Base-by-base conservation (phyloP, 2,113 vertebrate species). In the Stegastes partitus region DNA sequence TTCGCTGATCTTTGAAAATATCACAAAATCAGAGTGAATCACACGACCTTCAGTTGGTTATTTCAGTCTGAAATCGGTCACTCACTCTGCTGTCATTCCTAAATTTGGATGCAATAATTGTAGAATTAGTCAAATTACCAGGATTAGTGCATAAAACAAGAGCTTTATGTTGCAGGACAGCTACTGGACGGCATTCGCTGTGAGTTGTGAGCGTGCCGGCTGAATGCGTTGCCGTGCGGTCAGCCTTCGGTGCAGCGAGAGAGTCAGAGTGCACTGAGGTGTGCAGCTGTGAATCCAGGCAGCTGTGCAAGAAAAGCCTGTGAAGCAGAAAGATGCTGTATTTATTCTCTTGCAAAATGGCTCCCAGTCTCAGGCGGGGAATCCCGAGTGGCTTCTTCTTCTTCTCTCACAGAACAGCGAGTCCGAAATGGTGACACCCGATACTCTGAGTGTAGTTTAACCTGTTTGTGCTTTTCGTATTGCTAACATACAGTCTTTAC, bases 311-410 rank as follows among this genome's bases (percentile, higher is more conserved):
- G 56, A 79, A 77, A 81, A 58, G 16, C 2, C 68, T 56, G 57
- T 74, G 81, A 82, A 75, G 74, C 80, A 89, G 70, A 84, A 85
- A 86, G 62, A 86, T 57, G 64, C 75, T 68, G 72, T 81, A 68
- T 87, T 75, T 67, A 34, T 34, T 34, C 31, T 66, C 47, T 68
- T 83, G 82, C 74, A 83, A 88, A 91, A 89, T 87, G 88, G 82
- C 86, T 88, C 22, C 68, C 18, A 14, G 71, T 77, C 54, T 78
- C 56, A 74, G 72, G 21, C 65, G 53, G 81, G 81, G 67, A 74
- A 71, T 71, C 69, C 67, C 18, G 10, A 56, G 78, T 22, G 77
- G 31, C 77, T 67, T 64, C 73, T 81, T 34, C 77, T 67, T 64
- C 73, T 81, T 34, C 31, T 81, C 77, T 83, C 8, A 67, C 28